A percentile compares a stretch with the other conserved stretches of the same genome.
Evolutionary conservation across 2,797 vertebrate species (phyloP).

Genomic region (Myiothlypis coronata): DNA sequence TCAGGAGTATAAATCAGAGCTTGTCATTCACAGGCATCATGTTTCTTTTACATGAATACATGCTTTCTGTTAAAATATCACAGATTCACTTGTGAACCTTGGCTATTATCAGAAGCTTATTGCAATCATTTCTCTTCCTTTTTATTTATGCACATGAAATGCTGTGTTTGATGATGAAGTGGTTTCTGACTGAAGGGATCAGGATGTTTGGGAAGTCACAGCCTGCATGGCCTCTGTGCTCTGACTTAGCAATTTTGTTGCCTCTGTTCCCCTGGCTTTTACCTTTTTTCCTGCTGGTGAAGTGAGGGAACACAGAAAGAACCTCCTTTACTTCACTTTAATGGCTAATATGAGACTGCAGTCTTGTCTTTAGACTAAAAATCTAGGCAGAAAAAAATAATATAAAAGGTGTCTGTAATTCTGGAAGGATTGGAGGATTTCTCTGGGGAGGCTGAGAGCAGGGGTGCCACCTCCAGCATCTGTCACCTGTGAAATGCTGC

Average conservation of each 20-base stretch:
- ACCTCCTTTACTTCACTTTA: slow-evolving; percentile 74
- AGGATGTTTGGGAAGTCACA: not conserved
- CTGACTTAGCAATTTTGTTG: not conserved
- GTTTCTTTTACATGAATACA: not conserved
- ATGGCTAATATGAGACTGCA: slow-evolving; percentile 63
- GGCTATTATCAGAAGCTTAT: not conserved
- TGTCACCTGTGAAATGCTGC: not conserved
- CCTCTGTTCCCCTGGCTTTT: not conserved
- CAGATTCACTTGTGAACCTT: not conserved
- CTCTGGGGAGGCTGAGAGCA: not conserved
- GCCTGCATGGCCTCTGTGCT: not conserved
- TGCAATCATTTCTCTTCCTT: not conserved
- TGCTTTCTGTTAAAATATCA: not conserved
- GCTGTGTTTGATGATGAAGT: not conserved
- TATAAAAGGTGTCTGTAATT: not conserved
- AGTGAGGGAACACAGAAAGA: slow-evolving; percentile 73
- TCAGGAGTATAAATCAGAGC: slow-evolving; percentile 43
- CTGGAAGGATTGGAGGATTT: not conserved
- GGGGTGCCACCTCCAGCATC: not conserved
- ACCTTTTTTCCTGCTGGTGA: slow-evolving; percentile 75
- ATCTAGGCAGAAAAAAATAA: not conserved
- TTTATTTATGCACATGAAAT: not conserved
- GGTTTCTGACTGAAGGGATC: not conserved
- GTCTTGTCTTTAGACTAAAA: slow-evolving; percentile 59
- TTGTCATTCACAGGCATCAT: not conserved